Conservation (phyloP, 2,888 invertebrate species). For the Nomada lathburiana region DNA sequence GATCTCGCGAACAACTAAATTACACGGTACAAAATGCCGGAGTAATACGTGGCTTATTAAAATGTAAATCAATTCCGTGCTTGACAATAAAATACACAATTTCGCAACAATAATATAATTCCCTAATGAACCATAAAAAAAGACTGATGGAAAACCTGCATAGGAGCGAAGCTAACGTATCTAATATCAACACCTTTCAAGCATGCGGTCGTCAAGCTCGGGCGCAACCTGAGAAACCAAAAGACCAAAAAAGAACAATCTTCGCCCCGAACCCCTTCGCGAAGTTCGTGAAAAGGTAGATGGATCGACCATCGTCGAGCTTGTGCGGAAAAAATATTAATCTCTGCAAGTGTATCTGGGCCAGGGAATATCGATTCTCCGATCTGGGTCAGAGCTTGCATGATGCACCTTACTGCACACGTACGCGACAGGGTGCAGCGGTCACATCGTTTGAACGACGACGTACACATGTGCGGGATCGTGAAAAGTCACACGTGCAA, state of each 20-base stretch:
- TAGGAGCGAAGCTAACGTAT: too few species aligned
- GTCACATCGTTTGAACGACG: conserved; percentile 40
- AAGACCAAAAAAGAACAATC: neutral
- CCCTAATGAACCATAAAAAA: too few species aligned
- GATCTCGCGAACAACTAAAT: conserved; percentile 15
- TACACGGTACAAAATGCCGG: neutral
- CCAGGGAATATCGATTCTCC: conserved; percentile 80
- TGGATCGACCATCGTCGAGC: conserved; percentile 49
- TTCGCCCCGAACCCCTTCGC: neutral
- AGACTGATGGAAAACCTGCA: too few species aligned
- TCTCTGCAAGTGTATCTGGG: conserved; percentile 79
- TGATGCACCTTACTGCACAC: conserved; percentile 70
- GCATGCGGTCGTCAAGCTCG: too few species aligned
- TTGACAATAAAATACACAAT: neutral
- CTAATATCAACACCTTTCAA: too few species aligned
- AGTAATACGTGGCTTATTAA: conserved; percentile 15
- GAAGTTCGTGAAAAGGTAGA: conserved; percentile 22
- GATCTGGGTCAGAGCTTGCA: conserved; percentile 81
- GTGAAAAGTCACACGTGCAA: conserved; percentile 59
- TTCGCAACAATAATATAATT: neutral
- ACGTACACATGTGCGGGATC: conserved; percentile 44
- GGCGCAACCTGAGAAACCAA: too few species aligned
- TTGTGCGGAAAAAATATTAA: conserved; percentile 71
- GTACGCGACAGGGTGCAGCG: conserved; percentile 56
- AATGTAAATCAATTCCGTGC: conserved; percentile 13